These are phyloP conservation scores for Parazoanthus swiftii DNA, from an alignment of 92 coral and sea anemone species.

Conservation along the genomic window DNA sequence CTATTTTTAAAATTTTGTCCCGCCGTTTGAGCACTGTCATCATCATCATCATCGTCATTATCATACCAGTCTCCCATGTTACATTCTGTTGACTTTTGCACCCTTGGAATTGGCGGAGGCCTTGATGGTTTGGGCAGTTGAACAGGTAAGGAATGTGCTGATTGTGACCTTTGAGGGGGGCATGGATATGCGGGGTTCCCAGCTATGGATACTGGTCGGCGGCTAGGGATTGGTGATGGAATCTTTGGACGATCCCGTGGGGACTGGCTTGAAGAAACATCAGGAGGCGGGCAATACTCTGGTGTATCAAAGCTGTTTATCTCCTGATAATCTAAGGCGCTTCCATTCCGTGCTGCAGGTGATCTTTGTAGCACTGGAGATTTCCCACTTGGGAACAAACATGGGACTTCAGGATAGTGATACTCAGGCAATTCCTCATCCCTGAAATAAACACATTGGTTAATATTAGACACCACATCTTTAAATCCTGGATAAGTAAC, in stretches of 20 bases:
- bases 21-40: neutral
- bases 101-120: slow-evolving; percentile 5
- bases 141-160: neutral
- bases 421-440: slow-evolving; percentile 32
- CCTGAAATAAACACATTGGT: slow-evolving; percentile 7
- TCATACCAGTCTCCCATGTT: slow-evolving; percentile 22
- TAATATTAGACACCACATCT: too few relatives aligned
- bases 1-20: neutral
- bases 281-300: slow-evolving; percentile 16
- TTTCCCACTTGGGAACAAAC: neutral
- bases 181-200: neutral
- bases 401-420: slow-evolving; percentile 38
- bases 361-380: neutral
- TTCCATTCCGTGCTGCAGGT: neutral
- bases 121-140: neutral
- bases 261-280: neutral
- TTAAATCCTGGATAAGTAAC: too few relatives aligned
- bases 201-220: slow-evolving; percentile 3
- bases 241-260: slow-evolving; percentile 14
- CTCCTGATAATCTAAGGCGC: neutral
- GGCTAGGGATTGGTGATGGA: slow-evolving; percentile 20
- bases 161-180: slow-evolving; percentile 13
- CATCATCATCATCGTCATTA: slow-evolving; percentile 35
- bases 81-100: neutral
- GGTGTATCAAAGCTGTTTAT: neutral